Evolutionary conservation across 1,140 invertebrate genomes (phyloP).

Genomic region (Mesaphorura yosii): DNA sequence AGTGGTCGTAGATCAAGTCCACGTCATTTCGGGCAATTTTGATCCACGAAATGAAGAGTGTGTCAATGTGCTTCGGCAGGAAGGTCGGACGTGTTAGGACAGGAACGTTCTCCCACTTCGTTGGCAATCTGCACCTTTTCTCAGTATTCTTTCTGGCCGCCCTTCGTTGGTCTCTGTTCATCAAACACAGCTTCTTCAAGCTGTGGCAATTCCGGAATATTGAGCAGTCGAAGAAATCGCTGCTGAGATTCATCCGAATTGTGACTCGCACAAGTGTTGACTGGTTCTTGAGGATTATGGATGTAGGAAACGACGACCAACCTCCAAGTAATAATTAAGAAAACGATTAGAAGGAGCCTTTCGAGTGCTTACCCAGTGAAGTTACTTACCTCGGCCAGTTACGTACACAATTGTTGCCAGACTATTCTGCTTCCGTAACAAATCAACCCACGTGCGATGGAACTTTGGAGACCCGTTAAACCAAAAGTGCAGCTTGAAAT

Average conservation of each 20-base stretch:
- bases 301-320: not conserved
- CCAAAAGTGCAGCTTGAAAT: not conserved
- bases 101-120: too few relatives aligned
- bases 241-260: not conserved
- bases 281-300: not conserved
- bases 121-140: not conserved
- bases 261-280: not conserved
- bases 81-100: not conserved
- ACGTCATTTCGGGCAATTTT: not conserved
- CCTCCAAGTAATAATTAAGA: not conserved
- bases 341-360: too few relatives aligned
- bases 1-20: not conserved
- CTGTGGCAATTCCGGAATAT: not conserved
- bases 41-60: not conserved
- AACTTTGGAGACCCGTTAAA: not conserved
- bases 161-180: not conserved
- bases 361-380: too few relatives aligned
- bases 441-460: too few relatives aligned
- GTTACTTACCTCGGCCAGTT: not conserved
- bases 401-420: not conserved
- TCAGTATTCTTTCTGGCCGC: not conserved
- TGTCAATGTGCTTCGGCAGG: not conserved
- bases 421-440: too few relatives aligned
- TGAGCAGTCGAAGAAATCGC: not conserved
- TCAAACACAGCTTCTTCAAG: not conserved